Evolutionary conservation across 2,797 vertebrate species (phyloP), one percentile per base, ranked within the genome.

Genomic region (Pseudotriccus pelzelni): DNA sequence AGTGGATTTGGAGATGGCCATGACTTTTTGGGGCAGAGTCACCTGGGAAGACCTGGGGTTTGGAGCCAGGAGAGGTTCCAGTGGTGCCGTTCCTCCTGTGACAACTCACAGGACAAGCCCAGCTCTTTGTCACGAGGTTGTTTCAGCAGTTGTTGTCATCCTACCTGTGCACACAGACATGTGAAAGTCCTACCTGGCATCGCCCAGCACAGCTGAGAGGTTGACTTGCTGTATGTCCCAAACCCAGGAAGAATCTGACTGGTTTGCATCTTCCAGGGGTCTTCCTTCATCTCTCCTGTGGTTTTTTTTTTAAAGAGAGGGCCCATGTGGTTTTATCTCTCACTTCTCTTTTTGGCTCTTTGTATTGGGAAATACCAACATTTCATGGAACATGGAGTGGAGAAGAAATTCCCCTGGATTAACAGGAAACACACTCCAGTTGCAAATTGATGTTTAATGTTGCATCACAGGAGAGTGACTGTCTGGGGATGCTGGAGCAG

Each of bases 371-470:
- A 81, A 37, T 47, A 58, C 27, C 47, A 59, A 44, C 46, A 62
- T 15, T 44, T 2, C 0, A 0, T 34, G 63, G 41, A 73, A 63
- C 2, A 1, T 3, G 0, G 1, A 39, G 13, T 9, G 24, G n/a
- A 84, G 39, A 72, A 58, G 37, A 73, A 77, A 81, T 78, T 81
- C n/a, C 66, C 36, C 43, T 34, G 27, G 85, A 93, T 25, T 55
- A 76, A 47, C 8, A 73, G 5, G 50, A 64, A 88, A 84, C 47
- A 39, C 37, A 18, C 28, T 85, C 39, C 73, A 78, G 37, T 2
- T 62, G 30, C 25, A 88, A 84, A 73, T 9, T 62, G 58, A 18
- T 85, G 76, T 86, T 96, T 84, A 53, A 66, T 47, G 58, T 44
- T 78, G n/a, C 36, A 36, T 68, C 50, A 46, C 52, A 62, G 74